Percentiles rank a stretch among this genome's conserved stretches.
Conservation (phyloP, 2,113 vertebrate genomes). For the Suricata suricatta region DNA sequence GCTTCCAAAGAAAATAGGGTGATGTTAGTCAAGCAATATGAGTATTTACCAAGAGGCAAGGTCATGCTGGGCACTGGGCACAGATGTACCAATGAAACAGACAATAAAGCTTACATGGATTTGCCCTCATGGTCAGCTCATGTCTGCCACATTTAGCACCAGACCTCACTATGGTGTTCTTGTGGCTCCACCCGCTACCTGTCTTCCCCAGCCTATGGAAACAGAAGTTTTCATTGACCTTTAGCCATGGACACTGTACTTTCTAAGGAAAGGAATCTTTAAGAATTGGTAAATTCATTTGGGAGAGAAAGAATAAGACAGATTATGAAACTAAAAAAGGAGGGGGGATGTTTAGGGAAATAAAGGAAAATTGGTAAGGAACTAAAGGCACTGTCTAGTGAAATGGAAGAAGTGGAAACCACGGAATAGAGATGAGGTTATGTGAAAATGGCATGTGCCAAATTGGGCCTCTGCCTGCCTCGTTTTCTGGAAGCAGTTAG, state of each 20-base stretch:
- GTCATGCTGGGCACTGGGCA: neutral
- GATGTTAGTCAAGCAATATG: neutral
- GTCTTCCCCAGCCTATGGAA: too few relatives aligned
- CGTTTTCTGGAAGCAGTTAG: neutral
- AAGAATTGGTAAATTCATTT: neutral
- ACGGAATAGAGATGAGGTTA: neutral
- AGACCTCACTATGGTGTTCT: neutral
- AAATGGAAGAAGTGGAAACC: neutral
- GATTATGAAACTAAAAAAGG: neutral
- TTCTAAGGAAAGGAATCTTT: neutral
- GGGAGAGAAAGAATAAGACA: neutral
- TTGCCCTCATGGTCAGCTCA: neutral
- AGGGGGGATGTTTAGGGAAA: neutral
- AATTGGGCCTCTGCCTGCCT: neutral
- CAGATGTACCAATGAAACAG: neutral
- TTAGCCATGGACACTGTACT: neutral
- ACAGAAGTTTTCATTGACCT: neutral
- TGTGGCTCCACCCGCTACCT: too few relatives aligned
- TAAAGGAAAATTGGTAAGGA: neutral
- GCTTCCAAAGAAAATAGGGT: neutral
- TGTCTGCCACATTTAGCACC: neutral
- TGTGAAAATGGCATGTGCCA: neutral
- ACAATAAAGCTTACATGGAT: neutral
- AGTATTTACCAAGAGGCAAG: neutral
- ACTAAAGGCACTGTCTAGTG: neutral